Evolutionary conservation across 2,888 invertebrate genomes (phyloP), one percentile per base, ranked within the genome.

Genomic region (Lapara coniferarum): DNA sequence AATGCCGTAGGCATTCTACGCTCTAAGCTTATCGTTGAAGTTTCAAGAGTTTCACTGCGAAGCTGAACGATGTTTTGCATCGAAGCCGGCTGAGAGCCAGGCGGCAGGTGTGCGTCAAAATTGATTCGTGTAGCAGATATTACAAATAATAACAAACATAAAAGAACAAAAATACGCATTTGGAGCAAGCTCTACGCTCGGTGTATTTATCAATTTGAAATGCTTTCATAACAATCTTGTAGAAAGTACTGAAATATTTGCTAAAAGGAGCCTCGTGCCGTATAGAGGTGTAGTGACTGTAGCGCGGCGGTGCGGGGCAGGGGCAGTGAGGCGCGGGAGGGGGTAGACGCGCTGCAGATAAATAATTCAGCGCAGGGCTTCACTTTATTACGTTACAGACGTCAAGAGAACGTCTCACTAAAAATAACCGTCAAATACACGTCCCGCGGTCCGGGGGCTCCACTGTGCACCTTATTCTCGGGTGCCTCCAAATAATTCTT

Each of bases 381-480:
- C 59, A 44, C 16, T 49, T 63, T 63, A 63, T 63, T 63, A 46
- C 19, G 63, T 63, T 63, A 63, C 49, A 46, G 59, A 58, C 58
- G 58, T 58, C 44, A 46, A 16, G 46, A 30, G 25, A 56, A 16
- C 46, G 16, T 59, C 59, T 63, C 63, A 19, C 49, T 49, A 37
- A 25, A 19, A 63, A 46, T 44, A 46, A 53, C 53, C 55, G 3
- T 19, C 55, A 19, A 55, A 16, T 19, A 55, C 19, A 8, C 55
- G 19, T 10, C 19, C 10, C 19, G 19, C 16, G 19, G 4, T 1
- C 19, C 19, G 19, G 10, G 14, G 14, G 13, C 57, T 12, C 13
- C 30, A 37, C 19, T 57, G 14, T 14, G 14, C 7, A 57, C 57
- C 57, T 57, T 37, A 37, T 57, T 25, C 30, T 30, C 13, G 14